These are phyloP conservation scores for Falco novaeseelandiae DNA, from an alignment of 2,797 vertebrate genomes.

Conservation along the genomic window DNA sequence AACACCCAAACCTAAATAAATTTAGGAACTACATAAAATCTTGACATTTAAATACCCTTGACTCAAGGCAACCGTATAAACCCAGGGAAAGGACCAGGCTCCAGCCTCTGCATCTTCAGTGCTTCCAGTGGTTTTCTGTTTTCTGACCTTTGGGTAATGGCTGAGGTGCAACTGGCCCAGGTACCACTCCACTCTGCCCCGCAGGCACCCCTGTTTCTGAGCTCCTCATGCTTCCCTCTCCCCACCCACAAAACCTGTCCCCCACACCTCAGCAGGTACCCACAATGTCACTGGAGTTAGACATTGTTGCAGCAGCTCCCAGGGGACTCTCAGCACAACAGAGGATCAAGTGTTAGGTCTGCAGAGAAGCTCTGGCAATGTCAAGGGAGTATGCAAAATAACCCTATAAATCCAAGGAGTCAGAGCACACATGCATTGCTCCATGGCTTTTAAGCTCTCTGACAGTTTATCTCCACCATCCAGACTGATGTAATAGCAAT, in stretches of 20 bases:
- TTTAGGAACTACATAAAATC: slow-evolving; percentile 21
- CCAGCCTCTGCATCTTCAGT: neutral
- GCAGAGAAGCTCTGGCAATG: neutral
- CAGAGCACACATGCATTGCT: neutral
- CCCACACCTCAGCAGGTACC: neutral
- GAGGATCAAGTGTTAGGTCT: neutral
- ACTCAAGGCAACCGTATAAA: neutral
- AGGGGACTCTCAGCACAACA: neutral
- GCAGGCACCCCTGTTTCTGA: neutral
- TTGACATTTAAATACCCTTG: slow-evolving; percentile 40
- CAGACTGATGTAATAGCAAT: neutral
- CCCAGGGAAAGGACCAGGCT: neutral
- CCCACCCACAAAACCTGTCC: neutral
- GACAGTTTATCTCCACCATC: neutral
- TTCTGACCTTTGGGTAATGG: neutral
- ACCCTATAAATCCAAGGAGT: neutral
- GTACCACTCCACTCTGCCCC: neutral
- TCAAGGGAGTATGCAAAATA: neutral
- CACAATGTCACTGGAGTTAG: neutral
- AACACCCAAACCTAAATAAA: slow-evolving; percentile 14
- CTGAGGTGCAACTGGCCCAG: neutral
- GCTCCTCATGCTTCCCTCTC: neutral
- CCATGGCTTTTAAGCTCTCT: neutral
- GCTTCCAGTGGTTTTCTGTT: neutral
- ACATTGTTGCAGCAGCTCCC: neutral